phyloP scores from a whole-genome alignment of 2,888 invertebrate genomes.

The Seira sanloemensis region DNA sequence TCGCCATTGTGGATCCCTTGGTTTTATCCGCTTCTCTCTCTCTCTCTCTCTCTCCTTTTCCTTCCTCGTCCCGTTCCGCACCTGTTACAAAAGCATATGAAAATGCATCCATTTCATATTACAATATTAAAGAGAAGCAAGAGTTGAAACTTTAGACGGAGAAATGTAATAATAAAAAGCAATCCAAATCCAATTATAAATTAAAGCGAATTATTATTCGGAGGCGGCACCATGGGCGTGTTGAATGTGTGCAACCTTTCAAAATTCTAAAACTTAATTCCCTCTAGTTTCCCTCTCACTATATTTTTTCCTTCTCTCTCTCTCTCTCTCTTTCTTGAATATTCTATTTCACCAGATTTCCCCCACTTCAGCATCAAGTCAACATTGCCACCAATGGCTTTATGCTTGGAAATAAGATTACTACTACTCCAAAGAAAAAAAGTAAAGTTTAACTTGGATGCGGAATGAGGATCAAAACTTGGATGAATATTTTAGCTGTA shows the following conservation, averaged over 20 bases:
- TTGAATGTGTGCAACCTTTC: conserved; percentile 63
- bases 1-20: conserved; percentile 8
- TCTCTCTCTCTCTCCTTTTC: neutral
- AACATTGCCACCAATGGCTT: neutral
- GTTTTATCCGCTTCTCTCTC: neutral
- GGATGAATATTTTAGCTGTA: conserved; percentile 43
- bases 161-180: conserved; percentile 58
- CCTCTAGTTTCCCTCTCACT: conserved; percentile 46
- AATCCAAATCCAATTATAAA: conserved; percentile 65
- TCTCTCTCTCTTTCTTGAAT: neutral
- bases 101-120: conserved; percentile 36
- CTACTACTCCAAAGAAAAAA: neutral
- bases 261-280: conserved; percentile 61
- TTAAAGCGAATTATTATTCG: conserved; percentile 66
- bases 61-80: conserved; percentile 48
- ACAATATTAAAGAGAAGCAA: conserved; percentile 47
- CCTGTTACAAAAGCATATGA: conserved; percentile 61
- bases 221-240: conserved; percentile 59
- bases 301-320: conserved; percentile 24
- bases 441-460: conserved; percentile 5
- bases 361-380: conserved; percentile 8
- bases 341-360: conserved; percentile 24
- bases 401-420: neutral
- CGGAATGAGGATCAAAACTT: conserved; percentile 35
- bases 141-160: conserved; percentile 32